phyloP scores from a whole-genome alignment of 1,140 invertebrate species.

The Agraylea sexmaculata region DNA sequence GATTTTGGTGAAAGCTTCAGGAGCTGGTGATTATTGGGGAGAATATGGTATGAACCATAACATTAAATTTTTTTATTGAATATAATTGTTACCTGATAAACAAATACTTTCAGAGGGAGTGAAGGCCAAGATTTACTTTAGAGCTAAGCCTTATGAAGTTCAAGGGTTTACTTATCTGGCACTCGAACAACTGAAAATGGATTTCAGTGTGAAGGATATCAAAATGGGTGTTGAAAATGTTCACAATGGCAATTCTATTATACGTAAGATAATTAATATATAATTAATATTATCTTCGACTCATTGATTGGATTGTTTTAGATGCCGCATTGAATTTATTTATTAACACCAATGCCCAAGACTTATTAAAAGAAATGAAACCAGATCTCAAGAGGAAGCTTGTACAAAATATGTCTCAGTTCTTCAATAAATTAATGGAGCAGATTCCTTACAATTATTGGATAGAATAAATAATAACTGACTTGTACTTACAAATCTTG shows the following conservation, averaged over 20 bases:
- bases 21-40: slow-evolving; percentile 75
- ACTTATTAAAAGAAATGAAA: slow-evolving; percentile 75
- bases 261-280: slow-evolving; percentile 47
- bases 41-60: slow-evolving; percentile 52
- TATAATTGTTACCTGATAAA: slow-evolving; percentile 1
- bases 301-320: slow-evolving; percentile 28
- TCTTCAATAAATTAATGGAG: slow-evolving; percentile 59
- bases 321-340: slow-evolving; percentile 75
- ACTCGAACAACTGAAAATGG: slow-evolving; percentile 65
- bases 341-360: slow-evolving; percentile 73
- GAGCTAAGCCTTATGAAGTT: slow-evolving; percentile 48
- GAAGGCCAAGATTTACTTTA: slow-evolving; percentile 71
- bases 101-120: slow-evolving; percentile 52
- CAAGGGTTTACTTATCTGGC: slow-evolving; percentile 51
- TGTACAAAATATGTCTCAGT: slow-evolving; percentile 57
- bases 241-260: slow-evolving; percentile 61
- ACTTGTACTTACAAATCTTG: too few species aligned
- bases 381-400: slow-evolving; percentile 66
- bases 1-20: slow-evolving; percentile 64
- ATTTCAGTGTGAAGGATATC: slow-evolving; percentile 66
- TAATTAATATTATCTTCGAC: not conserved
- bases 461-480: slow-evolving; percentile 41
- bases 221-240: slow-evolving; percentile 73
- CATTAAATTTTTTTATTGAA: not conserved
- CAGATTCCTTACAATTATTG: slow-evolving; percentile 67